Conservation (phyloP, 2,888 invertebrate species). For the Galerucella nymphaeae region DNA sequence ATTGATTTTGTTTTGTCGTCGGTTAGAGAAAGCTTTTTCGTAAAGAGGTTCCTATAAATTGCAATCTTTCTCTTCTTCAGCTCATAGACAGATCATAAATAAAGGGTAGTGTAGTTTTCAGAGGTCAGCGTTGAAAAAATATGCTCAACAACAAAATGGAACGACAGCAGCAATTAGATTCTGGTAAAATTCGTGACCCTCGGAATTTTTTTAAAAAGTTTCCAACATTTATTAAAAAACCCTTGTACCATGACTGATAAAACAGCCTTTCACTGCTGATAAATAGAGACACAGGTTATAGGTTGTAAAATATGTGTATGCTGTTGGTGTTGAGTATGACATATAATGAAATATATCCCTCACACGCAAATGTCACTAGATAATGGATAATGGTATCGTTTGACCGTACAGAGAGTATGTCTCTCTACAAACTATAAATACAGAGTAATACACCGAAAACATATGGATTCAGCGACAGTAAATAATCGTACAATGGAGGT, state of each 20-base stretch:
- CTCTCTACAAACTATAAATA: background rate
- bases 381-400: constrained; percentile 5
- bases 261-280: background rate
- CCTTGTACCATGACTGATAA: background rate
- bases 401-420: background rate
- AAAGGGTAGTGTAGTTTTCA: no score
- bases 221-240: no score
- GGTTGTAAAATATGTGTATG: constrained; percentile 5
- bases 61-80: no score
- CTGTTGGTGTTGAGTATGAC: background rate
- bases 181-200: no score
- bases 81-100: no score
- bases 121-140: no score
- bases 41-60: no score
- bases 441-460: background rate
- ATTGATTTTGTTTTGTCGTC: no score
- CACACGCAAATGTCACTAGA: constrained; percentile 8
- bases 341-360: constrained; percentile 1
- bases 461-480: background rate
- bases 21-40: no score
- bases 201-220: no score
- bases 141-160: no score
- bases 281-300: constrained; percentile 3
- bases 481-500: background rate
- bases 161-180: no score